A percentile compares a stretch with the other conserved stretches of the same genome.
phyloP scores from a whole-genome alignment of 2,888 invertebrate species.

The Aphodius granarius region DNA sequence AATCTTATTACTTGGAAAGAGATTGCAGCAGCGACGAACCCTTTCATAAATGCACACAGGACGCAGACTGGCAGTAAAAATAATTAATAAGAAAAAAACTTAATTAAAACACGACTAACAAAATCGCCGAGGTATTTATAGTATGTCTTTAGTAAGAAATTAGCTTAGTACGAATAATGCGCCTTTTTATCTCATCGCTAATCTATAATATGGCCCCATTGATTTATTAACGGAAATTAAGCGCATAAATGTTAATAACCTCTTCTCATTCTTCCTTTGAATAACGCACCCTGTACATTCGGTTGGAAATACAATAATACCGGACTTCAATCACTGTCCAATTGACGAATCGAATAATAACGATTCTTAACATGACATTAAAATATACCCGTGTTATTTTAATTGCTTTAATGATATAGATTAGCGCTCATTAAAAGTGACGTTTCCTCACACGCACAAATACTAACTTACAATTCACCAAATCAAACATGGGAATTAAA shows the following conservation, averaged over 20 bases:
- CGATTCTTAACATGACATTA: neutral
- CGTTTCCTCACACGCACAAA: neutral
- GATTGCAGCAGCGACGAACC: neutral
- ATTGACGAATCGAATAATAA: neutral
- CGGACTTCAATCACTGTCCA: neutral
- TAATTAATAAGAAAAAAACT: neutral
- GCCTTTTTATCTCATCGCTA: neutral
- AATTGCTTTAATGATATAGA: neutral
- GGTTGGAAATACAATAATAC: neutral
- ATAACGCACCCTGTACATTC: neutral
- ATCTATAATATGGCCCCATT: neutral
- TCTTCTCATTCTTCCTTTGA: neutral
- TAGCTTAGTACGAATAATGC: neutral
- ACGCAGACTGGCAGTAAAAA: neutral
- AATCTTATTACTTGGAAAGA: conserved; percentile 25
- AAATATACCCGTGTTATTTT: neutral
- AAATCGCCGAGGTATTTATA: neutral
- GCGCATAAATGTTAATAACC: neutral
- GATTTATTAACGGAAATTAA: neutral
- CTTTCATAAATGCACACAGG: neutral
- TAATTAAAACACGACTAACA: neutral
- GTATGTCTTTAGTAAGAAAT: neutral
- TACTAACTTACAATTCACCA: neutral
- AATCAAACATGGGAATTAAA: too few relatives aligned
- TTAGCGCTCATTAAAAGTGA: neutral